phyloP scores from a whole-genome alignment of 2,113 vertebrate genomes.

The Ammospiza caudacuta region DNA sequence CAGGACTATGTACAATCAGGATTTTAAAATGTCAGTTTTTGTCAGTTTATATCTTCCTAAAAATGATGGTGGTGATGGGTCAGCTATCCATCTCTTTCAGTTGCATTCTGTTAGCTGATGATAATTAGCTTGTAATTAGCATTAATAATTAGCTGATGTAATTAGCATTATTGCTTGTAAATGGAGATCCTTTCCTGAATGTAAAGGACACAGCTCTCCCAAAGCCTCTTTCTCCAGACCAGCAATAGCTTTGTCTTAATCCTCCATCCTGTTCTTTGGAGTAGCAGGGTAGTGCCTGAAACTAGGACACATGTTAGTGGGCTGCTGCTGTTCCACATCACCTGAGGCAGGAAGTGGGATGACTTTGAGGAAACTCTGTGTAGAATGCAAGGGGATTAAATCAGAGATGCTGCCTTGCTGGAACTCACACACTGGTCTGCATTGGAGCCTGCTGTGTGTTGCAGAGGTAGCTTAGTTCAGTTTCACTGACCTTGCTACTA shows the following conservation, averaged over 20 bases:
- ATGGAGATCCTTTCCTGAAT: background rate
- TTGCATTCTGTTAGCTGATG: background rate
- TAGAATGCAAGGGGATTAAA: background rate
- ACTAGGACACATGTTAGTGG: background rate
- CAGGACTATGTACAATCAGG: background rate
- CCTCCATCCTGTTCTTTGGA: background rate
- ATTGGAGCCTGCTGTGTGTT: background rate
- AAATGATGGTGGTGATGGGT: background rate
- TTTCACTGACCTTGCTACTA: background rate
- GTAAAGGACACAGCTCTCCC: background rate
- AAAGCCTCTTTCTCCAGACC: background rate
- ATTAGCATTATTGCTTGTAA: background rate
- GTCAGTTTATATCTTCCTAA: background rate
- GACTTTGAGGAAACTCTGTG: background rate
- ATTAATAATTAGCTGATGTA: too few relatives aligned
- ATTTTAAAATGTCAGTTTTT: background rate
- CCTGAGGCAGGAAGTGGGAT: background rate
- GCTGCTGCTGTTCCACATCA: background rate
- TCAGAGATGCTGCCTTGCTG: background rate
- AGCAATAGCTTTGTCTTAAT: background rate
- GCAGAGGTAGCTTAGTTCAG: background rate
- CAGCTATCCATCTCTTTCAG: background rate
- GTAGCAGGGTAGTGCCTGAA: background rate
- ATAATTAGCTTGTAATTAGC: background rate
- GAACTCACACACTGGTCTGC: background rate